A percentile compares a stretch with the other conserved stretches of the same genome.
Conservation (phyloP, 2,113 vertebrate species). For the Elephas maximus region DNA sequence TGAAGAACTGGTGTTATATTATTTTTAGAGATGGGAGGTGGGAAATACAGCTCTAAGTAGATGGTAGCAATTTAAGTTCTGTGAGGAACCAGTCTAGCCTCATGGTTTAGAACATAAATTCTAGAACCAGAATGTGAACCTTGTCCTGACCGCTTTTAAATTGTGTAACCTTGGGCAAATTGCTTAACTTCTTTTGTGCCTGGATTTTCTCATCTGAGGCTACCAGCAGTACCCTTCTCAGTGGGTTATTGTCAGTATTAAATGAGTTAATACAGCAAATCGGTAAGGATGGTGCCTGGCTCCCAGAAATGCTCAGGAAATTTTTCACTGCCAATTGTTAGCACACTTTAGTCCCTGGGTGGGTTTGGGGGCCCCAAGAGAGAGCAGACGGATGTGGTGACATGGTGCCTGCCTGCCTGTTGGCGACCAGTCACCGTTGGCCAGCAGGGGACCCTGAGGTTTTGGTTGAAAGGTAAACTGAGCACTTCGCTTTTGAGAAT, state of each 20-base stretch:
- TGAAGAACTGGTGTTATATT: background rate
- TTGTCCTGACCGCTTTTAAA: rapidly evolving
- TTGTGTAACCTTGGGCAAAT: background rate
- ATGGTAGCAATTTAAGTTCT: background rate
- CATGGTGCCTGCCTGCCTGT: background rate
- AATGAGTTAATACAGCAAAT: too few species aligned
- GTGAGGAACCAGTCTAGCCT: background rate
- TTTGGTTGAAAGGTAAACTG: background rate
- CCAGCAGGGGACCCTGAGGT: background rate
- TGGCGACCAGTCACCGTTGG: rapidly evolving
- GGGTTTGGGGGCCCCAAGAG: too few species aligned
- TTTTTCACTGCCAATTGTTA: rapidly evolving
- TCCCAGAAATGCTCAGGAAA: background rate
- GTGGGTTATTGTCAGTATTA: rapidly evolving
- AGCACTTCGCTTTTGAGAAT: rapidly evolving
- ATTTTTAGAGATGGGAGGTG: background rate
- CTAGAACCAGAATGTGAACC: rapidly evolving
- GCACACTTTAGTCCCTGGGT: background rate
- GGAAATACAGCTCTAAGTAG: background rate
- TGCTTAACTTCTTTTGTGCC: background rate
- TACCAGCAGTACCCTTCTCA: rapidly evolving
- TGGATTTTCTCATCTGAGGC: background rate
- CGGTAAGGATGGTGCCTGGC: background rate
- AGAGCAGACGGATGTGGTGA: background rate
- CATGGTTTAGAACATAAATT: background rate